Conservation (phyloP, 2,113 vertebrate genomes). For the Seriola dumerili region DNA sequence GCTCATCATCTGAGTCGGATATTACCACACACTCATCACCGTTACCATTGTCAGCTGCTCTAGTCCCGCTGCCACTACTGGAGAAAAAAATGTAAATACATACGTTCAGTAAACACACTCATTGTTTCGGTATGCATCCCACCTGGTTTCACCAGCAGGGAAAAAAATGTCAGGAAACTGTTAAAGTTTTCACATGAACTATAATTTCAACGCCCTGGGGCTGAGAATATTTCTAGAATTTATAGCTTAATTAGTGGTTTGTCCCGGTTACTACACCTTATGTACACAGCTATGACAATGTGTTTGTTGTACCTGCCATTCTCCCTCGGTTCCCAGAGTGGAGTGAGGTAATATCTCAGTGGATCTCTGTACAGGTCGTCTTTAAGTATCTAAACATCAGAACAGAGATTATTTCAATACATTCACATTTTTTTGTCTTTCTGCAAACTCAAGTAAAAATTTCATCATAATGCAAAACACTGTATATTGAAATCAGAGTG, state of each 20-base stretch:
- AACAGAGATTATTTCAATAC: constrained; percentile 14
- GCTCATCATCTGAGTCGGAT: constrained; percentile 86
- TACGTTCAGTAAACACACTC: background rate
- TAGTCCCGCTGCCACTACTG: constrained; percentile 68
- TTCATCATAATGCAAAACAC: too few relatives aligned
- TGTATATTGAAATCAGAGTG: too few relatives aligned
- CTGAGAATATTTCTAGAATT: constrained; percentile 24
- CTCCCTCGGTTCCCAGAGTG: constrained; percentile 85
- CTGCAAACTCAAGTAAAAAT: too few relatives aligned
- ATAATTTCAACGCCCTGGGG: constrained; percentile 9
- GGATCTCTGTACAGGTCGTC: constrained; percentile 87
- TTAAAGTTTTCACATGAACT: constrained; percentile 20
- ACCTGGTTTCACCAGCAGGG: constrained; percentile 7
- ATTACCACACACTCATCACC: constrained; percentile 87
- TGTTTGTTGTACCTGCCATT: constrained; percentile 83
- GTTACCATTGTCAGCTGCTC: constrained; percentile 76
- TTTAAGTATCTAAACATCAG: constrained; percentile 82
- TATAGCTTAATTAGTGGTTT: constrained; percentile 27
- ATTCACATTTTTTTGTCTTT: too few relatives aligned
- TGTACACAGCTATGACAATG: background rate
- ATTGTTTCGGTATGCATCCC: constrained; percentile 32
- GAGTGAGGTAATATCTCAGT: constrained; percentile 87
- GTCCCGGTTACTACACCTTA: background rate
- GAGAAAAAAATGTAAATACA: background rate
- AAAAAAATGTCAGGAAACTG: constrained; percentile 22